Evolutionary conservation across 2,113 vertebrate genomes (phyloP).

Genomic region (Abramis brama): DNA sequence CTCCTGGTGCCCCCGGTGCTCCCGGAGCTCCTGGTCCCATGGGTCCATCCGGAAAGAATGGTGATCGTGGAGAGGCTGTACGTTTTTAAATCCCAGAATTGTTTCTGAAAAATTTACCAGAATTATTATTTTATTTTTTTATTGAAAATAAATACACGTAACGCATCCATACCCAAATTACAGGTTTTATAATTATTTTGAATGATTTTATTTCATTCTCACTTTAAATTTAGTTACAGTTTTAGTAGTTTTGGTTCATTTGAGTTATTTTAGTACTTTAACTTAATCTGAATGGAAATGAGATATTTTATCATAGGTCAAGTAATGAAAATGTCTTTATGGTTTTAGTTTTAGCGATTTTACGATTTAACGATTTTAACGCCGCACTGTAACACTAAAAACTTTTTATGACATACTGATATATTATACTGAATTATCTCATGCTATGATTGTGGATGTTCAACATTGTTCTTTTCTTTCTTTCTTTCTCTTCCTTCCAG

Average conservation of each 20-base stretch:
- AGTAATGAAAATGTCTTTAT: background rate
- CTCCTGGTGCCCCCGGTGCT: conserved; percentile 90
- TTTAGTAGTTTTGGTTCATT: background rate
- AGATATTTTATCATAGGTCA: background rate
- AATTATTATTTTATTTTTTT: too few relatives aligned
- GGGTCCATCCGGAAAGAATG: conserved; percentile 91
- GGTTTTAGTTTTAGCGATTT: background rate
- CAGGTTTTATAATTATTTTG: background rate
- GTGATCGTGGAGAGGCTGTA: conserved; percentile 94
- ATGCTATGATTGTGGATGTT: background rate
- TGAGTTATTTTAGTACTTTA: background rate
- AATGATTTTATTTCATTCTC: background rate
- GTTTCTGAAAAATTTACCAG: background rate
- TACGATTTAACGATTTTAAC: background rate
- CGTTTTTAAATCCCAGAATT: conserved; percentile 61
- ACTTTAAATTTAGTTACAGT: background rate
- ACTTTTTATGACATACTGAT: background rate
- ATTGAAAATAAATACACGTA: background rate
- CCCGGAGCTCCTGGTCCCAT: conserved; percentile 88
- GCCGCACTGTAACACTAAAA: background rate
- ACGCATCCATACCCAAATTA: background rate
- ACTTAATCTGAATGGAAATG: background rate
- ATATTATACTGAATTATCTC: background rate
- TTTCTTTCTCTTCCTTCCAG: conserved; percentile 68
- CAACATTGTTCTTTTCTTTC: background rate